Percentiles rank a stretch among this genome's conserved stretches.
phyloP scores from a whole-genome alignment of 2,888 invertebrate species.

The Diploptera punctata region DNA sequence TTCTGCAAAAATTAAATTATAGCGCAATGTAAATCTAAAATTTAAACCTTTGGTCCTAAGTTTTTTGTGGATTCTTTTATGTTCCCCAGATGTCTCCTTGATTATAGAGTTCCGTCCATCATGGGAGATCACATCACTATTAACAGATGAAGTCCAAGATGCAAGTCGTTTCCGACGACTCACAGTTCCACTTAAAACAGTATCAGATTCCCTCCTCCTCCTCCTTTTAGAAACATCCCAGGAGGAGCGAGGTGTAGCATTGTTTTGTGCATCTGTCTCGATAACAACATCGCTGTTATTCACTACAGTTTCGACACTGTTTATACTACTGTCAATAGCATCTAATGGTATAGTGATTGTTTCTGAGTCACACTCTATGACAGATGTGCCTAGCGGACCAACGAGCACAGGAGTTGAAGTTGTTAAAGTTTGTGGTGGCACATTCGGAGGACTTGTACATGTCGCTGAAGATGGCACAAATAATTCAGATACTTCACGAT shows the following conservation, averaged over 20 bases:
- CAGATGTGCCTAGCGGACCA: conserved; percentile 6
- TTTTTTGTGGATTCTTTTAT: conserved; percentile 34
- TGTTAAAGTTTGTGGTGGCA: conserved; percentile 9
- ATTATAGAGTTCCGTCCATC: conserved; percentile 26
- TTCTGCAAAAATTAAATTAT: neutral
- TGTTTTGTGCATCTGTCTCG: neutral
- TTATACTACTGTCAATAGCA: conserved; percentile 5
- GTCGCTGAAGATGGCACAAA: conserved; percentile 19
- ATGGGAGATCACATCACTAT: conserved; percentile 27
- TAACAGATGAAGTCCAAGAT: conserved; percentile 41
- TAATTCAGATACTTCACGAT: conserved; percentile 40
- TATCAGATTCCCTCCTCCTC: conserved; percentile 18
- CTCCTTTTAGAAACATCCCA: conserved; percentile 29
- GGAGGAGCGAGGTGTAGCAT: neutral
- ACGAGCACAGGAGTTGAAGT: neutral
- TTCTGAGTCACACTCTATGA: conserved; percentile 12
- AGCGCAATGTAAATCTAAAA: too few relatives aligned
- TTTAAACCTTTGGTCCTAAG: conserved; percentile 37
- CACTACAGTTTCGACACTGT: neutral
- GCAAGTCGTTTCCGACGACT: conserved; percentile 33
- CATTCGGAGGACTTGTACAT: conserved; percentile 21
- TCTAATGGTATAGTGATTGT: conserved; percentile 22
- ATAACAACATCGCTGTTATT: neutral
- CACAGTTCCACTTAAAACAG: conserved; percentile 1
- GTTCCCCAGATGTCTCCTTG: conserved; percentile 27